Evolutionary conservation across 2,888 invertebrate species (phyloP), one percentile per base, ranked within the genome.

Genomic region (Prosopocoilus inquinatus): DNA sequence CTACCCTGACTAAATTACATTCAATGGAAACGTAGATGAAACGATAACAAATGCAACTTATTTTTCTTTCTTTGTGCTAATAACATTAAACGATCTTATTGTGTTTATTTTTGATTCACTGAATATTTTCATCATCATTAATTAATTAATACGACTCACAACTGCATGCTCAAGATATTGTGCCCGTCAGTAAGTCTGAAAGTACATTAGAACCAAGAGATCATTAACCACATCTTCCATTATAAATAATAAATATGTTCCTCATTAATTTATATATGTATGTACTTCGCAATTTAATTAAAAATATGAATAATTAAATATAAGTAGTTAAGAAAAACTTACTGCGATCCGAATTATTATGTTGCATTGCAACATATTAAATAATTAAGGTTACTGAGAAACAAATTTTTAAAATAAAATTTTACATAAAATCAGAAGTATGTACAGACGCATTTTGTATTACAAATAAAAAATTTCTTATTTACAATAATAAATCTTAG

Each of bases 1-100:
- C 57, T 57, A 57, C 57, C 57, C 57, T 57, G 57, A 57, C 57
- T 57, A 57, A 57, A 57, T 57, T 56, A 56, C 56, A 56, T 52
- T 55, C 41, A 50, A 50, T 28, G 20, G 20, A 28, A 28, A 28
- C 20, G 20, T 28, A 28, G 20, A 28, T 28, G 20, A 28, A 28
- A 28, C 7, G 1, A 28, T 28, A 28, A 28, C 20, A 28, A 28
- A 28, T 28, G 20, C 20, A 28, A 28, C 3, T 28, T 7, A 28
- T 5, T 28, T 28, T 28, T 28, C 20, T 28, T 28, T 28, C 20
- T 28, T 28, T 28, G 20, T 28, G 20, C 20, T 28, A 5, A 28
- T 28, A 5, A 28, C 20, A 28, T 28, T 28, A 28, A 28, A 28
- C 20, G 20, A 20, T 28, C 3, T 28, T 28, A 28, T 28, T 28